A percentile compares a stretch with the other conserved stretches of the same genome.
Evolutionary conservation across 2,888 invertebrate species (phyloP).

Genomic region (Spilarctia lutea): DNA sequence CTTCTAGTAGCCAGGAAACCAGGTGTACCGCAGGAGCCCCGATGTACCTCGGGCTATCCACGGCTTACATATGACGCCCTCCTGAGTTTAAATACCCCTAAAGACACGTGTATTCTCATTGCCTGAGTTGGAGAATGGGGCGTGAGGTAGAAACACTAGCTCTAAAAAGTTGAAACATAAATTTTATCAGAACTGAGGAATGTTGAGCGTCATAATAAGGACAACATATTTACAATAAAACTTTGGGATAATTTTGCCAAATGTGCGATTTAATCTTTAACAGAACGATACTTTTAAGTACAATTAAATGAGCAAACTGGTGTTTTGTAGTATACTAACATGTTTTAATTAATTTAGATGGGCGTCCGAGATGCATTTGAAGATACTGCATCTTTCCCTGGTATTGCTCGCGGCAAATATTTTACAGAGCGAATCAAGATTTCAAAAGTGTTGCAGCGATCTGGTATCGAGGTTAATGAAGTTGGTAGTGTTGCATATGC

Average conservation of each 20-base stretch:
- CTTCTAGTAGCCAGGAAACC: no score
- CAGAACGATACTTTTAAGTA: slow-evolving; percentile 8
- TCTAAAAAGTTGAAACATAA: neutral
- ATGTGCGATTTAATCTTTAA: neutral
- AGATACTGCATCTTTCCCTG: slow-evolving; percentile 89
- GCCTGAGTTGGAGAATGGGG: no score
- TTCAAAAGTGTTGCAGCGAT: slow-evolving; percentile 90
- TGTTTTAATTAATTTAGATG: slow-evolving; percentile 74
- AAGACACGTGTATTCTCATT: no score
- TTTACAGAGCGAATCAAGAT: slow-evolving; percentile 85
- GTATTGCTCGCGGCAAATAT: slow-evolving; percentile 87
- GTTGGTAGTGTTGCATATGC: slow-evolving; percentile 90
- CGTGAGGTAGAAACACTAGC: no score
- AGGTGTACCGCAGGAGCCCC: no score
- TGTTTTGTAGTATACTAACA: neutral
- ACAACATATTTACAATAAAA: neutral
- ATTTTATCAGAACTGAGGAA: no score
- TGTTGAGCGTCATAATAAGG: no score
- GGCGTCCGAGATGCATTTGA: slow-evolving; percentile 91
- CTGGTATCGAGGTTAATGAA: slow-evolving; percentile 92
- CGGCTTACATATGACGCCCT: no score
- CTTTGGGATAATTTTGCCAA: neutral
- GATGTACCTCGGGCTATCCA: no score
- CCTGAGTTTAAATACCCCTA: no score
- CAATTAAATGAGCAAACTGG: neutral